A percentile compares a stretch with the other conserved stretches of the same genome.
Evolutionary conservation across 1,140 invertebrate genomes (phyloP).

Genomic region (Matsumurasca onukii): DNA sequence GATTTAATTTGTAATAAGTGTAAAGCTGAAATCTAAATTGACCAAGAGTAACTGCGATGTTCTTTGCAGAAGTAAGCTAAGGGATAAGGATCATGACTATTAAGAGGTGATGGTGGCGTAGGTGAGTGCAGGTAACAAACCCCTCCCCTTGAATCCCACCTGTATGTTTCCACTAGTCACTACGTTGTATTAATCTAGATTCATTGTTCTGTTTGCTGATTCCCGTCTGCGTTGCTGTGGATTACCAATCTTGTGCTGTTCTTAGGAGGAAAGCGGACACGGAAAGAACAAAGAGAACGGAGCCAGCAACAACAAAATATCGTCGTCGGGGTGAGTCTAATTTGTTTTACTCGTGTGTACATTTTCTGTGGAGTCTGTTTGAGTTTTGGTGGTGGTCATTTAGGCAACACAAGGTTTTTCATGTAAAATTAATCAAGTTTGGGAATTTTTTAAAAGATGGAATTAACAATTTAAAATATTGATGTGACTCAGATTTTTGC

Average conservation of each 20-base stretch:
- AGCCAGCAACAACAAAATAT: conserved; percentile 48
- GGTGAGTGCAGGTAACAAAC: conserved; percentile 23
- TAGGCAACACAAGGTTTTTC: too few species aligned
- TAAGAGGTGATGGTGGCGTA: conserved; percentile 15
- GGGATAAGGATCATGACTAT: conserved; percentile 11
- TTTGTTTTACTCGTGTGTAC: conserved; percentile 21
- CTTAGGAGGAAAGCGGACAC: conserved; percentile 57
- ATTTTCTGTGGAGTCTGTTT: not conserved
- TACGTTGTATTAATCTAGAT: conserved; percentile 25
- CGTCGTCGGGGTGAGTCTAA: conserved; percentile 33
- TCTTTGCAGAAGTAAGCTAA: conserved; percentile 41
- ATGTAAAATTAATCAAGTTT: too few species aligned
- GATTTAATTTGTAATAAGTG: too few species aligned
- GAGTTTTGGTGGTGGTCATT: not conserved
- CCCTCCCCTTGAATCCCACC: not conserved
- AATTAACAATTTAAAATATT: too few species aligned
- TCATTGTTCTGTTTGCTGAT: conserved; percentile 51
- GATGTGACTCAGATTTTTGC: too few species aligned
- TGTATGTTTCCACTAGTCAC: not conserved
- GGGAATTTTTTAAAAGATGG: too few species aligned
- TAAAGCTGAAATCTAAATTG: too few species aligned
- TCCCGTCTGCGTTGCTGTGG: conserved; percentile 57
- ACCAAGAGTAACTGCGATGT: conserved; percentile 34
- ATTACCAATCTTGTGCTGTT: conserved; percentile 61
- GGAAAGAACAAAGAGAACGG: conserved; percentile 59